Percentiles rank a stretch among this genome's conserved stretches.
phyloP scores from a whole-genome alignment of 2,888 invertebrate species.

The Drosophila limbata region DNA sequence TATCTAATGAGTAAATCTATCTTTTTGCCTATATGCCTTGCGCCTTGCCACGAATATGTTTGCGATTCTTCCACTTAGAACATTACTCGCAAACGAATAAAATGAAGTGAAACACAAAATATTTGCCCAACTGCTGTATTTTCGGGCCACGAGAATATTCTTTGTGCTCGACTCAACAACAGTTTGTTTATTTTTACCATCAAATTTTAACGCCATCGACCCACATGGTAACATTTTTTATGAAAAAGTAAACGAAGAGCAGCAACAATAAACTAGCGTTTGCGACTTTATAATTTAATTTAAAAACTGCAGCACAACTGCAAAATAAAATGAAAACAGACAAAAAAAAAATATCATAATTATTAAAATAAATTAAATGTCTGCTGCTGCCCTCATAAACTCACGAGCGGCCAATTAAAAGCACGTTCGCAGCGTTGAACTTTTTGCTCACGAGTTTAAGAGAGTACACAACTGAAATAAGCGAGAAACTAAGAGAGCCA shows the following conservation, averaged over 20 bases:
- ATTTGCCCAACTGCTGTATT: constrained; percentile 26
- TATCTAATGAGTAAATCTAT: not conserved
- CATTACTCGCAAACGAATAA: constrained; percentile 31
- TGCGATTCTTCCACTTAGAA: constrained; percentile 11
- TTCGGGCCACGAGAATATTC: not conserved
- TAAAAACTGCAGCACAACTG: constrained; percentile 63
- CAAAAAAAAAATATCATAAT: constrained; percentile 53
- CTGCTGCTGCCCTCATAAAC: constrained; percentile 77
- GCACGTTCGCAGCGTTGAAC: constrained; percentile 42
- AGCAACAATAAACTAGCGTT: constrained; percentile 51
- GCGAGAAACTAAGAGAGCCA: not conserved
- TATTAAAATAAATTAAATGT: constrained; percentile 82
- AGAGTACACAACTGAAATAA: constrained; percentile 15
- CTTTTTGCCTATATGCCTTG: not conserved
- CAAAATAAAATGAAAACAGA: constrained; percentile 22
- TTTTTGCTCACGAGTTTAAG: constrained; percentile 49
- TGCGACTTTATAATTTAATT: constrained; percentile 78
- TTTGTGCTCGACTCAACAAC: constrained; percentile 9
- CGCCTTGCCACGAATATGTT: constrained; percentile 1
- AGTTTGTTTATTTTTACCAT: constrained; percentile 60
- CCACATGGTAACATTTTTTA: constrained; percentile 68
- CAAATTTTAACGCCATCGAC: constrained; percentile 65
- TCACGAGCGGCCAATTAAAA: constrained; percentile 78
- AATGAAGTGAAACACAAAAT: constrained; percentile 56
- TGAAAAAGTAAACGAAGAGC: constrained; percentile 50